Evolutionary conservation across 1,140 invertebrate genomes (phyloP), one percentile per base, ranked within the genome.

Genomic region (Ladona fulva): DNA sequence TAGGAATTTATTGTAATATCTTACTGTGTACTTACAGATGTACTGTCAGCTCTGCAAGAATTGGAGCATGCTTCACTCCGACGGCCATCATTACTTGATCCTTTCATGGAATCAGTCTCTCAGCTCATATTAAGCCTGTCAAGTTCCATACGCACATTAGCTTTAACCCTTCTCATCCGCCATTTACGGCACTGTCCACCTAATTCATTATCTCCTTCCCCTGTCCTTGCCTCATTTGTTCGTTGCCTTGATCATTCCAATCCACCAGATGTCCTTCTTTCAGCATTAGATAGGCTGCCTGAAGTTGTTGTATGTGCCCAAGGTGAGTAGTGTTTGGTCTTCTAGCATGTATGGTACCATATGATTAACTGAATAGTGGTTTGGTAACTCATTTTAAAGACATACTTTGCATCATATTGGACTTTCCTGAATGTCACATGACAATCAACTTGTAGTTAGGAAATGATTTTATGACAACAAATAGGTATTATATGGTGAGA

Each of bases 261-360:
- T 81, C 90, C 92, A 0, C 52, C 52, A 1, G 93, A 95, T 80
- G 88, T 97, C 44, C 89, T 94, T 0, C 89, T 89, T 78, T 91
- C 91, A 10, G 92, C 93, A 73, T 85, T 97, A 16, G 94, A 95
- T 78, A 91, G 91, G 84, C 85, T 97, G 44, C 91, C 94, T 0
- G 95, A 97, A 81, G 90, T 96, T 76, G 87, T 92, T 76, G 86
- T 95, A 25, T 90, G 94, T 75, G 89, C 93, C 85, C 94, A 95
- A 88, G 90, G 90, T 91, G 85, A 81, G 76, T 79, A 52, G 77
- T 77, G 78, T 74, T 74, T 24, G 22, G 25, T 42, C 24, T 74
- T n/a, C 42, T 77, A 37, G 3, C n/a, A n/a, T 37, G 29, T 37
- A 5, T 37, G 29, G 8, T 37, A 37, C 8, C 29, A 37, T 37